Evolutionary conservation across 1,140 invertebrate genomes (phyloP), one percentile per base, ranked within the genome.

Genomic region (Cryptotermes secundus): DNA sequence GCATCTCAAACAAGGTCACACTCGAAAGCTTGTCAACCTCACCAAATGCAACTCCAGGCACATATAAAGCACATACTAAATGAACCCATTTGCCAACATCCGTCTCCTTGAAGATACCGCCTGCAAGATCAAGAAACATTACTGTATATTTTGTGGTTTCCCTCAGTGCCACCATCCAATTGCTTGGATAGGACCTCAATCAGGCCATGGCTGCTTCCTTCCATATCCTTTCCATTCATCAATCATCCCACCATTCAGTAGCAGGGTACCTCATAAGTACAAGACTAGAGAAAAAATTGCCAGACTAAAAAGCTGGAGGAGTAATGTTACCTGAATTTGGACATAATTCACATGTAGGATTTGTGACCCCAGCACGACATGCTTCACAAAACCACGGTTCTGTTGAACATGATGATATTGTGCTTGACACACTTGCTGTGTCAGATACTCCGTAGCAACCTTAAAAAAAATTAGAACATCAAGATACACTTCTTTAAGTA

Each of bases 381-480:
- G 97, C 96, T 90, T 99, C 98, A 91, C 98, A 99, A 90, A 99
- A 99, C 98, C 98, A 99, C 0, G 98, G 98, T 87, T 98, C 97
- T 2, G 97, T 99, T 59, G 97, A 97, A 82, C 96, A 96, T 1
- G 97, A 95, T 16, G 97, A 99, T 83, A 96, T 95, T 31, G 96
- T 96, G 88, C 96, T 97, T 3, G 96, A 96, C 85, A 97, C 94
- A 91, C 97, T 98, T 38, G 95, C 95, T 45, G 95, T 95, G 88
- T 99, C 98, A 80, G 96, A 97, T 38, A 99, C 96, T n/a, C 97
- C 97, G 91, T 99, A 99, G 89, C 97, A 99, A 86, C 96, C 95
- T 95, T 84, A 31, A 49, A 12, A 82, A 72, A 72, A 72, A 72
- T 4, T 10, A 72, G n/a, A 72, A 19, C 45, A 49, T 49, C 45